A percentile compares a stretch with the other conserved stretches of the same genome.
Evolutionary conservation across 2,888 invertebrate species (phyloP).

Genomic region (Sarcophaga rosellei): DNA sequence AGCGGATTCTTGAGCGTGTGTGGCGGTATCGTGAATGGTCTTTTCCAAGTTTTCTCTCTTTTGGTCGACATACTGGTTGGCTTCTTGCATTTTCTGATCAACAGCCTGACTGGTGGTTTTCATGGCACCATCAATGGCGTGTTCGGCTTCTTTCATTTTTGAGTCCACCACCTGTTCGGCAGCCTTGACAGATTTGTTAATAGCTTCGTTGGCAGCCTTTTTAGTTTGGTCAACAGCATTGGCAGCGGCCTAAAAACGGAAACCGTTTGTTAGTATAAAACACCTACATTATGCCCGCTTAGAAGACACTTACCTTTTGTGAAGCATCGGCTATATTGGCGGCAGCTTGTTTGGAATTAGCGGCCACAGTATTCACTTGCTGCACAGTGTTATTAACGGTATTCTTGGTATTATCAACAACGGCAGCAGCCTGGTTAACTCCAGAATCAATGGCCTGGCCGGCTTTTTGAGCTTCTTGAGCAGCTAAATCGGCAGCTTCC

Average conservation of each 20-base stretch:
- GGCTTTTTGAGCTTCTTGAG: slow-evolving; percentile 78
- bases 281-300: no score
- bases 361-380: slow-evolving; percentile 75
- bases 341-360: slow-evolving; percentile 79
- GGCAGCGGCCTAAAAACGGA: slow-evolving; percentile 76
- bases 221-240: slow-evolving; percentile 82
- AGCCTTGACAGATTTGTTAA: slow-evolving; percentile 82
- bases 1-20: slow-evolving; percentile 77
- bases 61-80: slow-evolving; percentile 84
- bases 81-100: slow-evolving; percentile 85
- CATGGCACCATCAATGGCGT: slow-evolving; percentile 83
- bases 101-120: slow-evolving; percentile 84
- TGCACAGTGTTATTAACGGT: slow-evolving; percentile 76
- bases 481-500: slow-evolving; percentile 80
- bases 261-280: no score
- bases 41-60: slow-evolving; percentile 82
- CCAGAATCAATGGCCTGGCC: slow-evolving; percentile 79
- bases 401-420: slow-evolving; percentile 76
- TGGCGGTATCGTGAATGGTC: slow-evolving; percentile 78
- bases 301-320: slow-evolving; percentile 70
- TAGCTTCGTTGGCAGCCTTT: slow-evolving; percentile 81
- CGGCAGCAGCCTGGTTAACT: slow-evolving; percentile 76
- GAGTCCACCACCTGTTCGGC: slow-evolving; percentile 82
- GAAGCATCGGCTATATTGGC: slow-evolving; percentile 79
- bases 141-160: slow-evolving; percentile 82